Evolutionary conservation across 1,140 invertebrate species (phyloP), one percentile per base, ranked within the genome.

Genomic region (Probaryconus sp.): DNA sequence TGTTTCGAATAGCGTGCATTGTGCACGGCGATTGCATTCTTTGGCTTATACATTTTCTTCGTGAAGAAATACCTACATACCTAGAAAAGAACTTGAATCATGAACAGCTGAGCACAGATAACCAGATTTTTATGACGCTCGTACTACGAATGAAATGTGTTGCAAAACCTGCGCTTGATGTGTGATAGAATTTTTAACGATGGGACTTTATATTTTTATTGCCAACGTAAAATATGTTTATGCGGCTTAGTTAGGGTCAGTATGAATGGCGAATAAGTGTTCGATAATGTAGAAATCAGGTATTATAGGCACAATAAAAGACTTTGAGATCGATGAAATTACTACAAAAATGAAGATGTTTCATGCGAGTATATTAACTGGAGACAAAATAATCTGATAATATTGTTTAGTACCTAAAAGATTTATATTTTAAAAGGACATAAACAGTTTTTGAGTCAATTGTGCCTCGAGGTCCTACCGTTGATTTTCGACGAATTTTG

Each of bases 61-160:
- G 56, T 63, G 20, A 56, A 55, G 58, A 71, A 71, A 63, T 71
- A 55, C 45, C 28, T 69, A 60, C 53, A 69, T 60, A 69, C 65
- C 51, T 68, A 51, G 45, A 68, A 58, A 68, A 68, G 64, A 68
- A 68, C 50, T 26, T 37, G 64, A 58, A 58, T 58, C 45, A 43
- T 37, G 48, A 11, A 20, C 47, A 64, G 17, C 38, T 35, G 13
- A 43, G 48, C 14, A 64, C 35, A 53, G 35, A 51, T 33, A 53
- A 24, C 21, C 21, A 24, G 7, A 24, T 24, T 24, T 24, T 24
- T 24, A 7, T n/a, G n/a, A n/a, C n/a, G n/a, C n/a, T n/a, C n/a
- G n/a, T n/a, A n/a, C n/a, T n/a, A n/a, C n/a, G n/a, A n/a, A n/a
- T n/a, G n/a, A n/a, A n/a, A n/a, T n/a, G n/a, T n/a, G n/a, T n/a